Percentiles rank a stretch among this genome's conserved stretches.
phyloP scores from a whole-genome alignment of 2,797 vertebrate genomes.

The Eospalax fontanierii region DNA sequence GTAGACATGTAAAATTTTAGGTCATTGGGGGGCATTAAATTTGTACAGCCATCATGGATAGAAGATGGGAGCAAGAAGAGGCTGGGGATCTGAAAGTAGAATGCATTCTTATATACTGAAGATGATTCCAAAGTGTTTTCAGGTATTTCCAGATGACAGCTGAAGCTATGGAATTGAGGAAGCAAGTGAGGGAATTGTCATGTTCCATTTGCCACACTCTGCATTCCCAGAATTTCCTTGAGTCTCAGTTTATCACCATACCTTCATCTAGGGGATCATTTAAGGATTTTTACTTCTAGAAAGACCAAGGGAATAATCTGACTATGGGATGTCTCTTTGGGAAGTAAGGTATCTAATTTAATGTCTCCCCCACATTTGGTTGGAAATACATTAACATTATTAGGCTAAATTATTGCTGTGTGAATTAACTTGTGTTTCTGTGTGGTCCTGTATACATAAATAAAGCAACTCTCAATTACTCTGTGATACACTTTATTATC shows the following conservation, averaged over 20 bases:
- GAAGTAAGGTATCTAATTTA: background rate
- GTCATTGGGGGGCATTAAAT: background rate
- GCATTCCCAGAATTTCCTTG: background rate
- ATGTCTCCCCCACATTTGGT: background rate
- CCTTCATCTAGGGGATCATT: background rate
- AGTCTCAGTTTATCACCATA: background rate
- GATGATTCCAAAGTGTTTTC: background rate
- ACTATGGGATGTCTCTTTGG: background rate
- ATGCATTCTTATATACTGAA: background rate
- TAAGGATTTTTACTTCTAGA: background rate
- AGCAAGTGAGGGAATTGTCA: background rate
- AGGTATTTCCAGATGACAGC: background rate
- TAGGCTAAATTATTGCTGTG: background rate
- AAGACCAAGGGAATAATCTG: background rate
- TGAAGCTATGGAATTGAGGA: background rate
- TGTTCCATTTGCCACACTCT: fast-evolving
- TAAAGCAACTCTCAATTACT: background rate
- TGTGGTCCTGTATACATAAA: background rate
- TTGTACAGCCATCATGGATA: background rate
- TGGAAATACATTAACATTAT: background rate
- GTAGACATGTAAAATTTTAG: background rate
- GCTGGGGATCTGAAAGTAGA: background rate
- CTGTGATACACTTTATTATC: background rate
- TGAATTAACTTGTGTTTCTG: background rate
- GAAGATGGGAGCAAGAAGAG: background rate